phyloP scores from a whole-genome alignment of 2,797 vertebrate species.

The Macrochelys suwanniensis region DNA sequence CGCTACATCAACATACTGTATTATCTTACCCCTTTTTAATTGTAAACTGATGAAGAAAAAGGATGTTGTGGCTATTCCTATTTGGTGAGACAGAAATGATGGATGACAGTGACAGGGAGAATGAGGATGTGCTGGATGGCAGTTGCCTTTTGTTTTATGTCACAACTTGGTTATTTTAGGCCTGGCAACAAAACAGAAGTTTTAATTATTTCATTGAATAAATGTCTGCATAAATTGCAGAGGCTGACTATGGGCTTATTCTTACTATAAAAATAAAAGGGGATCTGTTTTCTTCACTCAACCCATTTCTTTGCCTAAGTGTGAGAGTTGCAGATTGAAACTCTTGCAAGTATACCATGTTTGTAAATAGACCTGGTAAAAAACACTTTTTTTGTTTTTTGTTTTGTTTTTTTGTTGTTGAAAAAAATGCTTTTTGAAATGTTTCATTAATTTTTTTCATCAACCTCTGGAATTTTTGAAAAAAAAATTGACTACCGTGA shows the following conservation, averaged over 20 bases:
- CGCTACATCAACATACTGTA: not conserved
- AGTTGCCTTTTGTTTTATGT: constrained; percentile 38
- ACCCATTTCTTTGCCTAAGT: not conserved
- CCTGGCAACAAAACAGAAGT: constrained; percentile 14
- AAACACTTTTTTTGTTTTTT: not conserved
- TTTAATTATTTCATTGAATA: constrained; percentile 22
- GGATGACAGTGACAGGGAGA: constrained; percentile 37
- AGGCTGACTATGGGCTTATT: not conserved
- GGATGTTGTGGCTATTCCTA: not conserved
- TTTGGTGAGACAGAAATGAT: not conserved
- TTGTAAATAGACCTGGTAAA: not conserved
- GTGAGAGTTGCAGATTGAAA: not conserved
- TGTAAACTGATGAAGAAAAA: constrained; percentile 31
- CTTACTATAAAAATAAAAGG: not conserved
- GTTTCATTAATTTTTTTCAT: not conserved
- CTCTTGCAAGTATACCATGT: not conserved
- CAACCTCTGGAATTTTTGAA: not conserved
- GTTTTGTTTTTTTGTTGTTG: not conserved
- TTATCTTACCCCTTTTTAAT: not conserved
- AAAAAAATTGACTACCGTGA: not conserved
- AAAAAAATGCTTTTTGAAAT: not conserved
- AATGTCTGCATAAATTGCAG: constrained; percentile 31
- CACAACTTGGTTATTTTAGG: not conserved
- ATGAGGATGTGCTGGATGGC: not conserved
- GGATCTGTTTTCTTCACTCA: not conserved